A percentile compares a stretch with the other conserved stretches of the same genome.
These are phyloP conservation scores for Nymphalis polychloros DNA, from an alignment of 2,888 invertebrate species.

Conservation along the genomic window DNA sequence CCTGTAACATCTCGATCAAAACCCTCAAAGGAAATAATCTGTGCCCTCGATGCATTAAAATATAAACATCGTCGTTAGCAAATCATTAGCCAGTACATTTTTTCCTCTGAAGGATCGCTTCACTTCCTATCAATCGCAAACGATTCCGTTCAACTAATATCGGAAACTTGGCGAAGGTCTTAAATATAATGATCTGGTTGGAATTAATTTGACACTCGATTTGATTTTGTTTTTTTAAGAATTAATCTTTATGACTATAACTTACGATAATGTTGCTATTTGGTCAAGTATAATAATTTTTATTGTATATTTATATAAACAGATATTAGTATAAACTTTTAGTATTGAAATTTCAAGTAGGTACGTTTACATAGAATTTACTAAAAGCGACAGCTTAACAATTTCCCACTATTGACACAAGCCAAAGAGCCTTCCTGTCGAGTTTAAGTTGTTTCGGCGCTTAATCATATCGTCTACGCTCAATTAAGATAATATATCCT, in stretches of 20 bases:
- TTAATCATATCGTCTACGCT: too few species aligned
- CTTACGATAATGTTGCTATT: too few species aligned
- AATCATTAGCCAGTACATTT: slow-evolving; percentile 77
- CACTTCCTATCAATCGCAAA: slow-evolving; percentile 67
- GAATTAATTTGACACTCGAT: neutral
- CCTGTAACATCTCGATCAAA: slow-evolving; percentile 53
- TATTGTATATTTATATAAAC: too few species aligned
- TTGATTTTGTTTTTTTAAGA: neutral
- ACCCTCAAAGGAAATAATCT: slow-evolving; percentile 80
- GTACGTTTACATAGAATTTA: too few species aligned
- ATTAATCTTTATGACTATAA: neutral
- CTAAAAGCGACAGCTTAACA: too few species aligned
- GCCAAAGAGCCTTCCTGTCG: too few species aligned
- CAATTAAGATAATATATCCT: too few species aligned
- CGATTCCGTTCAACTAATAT: slow-evolving; percentile 34
- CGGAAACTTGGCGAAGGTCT: slow-evolving; percentile 10
- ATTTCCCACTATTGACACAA: too few species aligned
- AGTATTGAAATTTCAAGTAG: too few species aligned
- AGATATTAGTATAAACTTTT: too few species aligned
- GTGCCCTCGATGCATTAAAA: slow-evolving; percentile 71
- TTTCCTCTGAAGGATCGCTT: slow-evolving; percentile 61
- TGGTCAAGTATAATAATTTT: too few species aligned
- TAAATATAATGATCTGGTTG: slow-evolving; percentile 27
- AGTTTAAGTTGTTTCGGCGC: too few species aligned
- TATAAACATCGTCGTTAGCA: slow-evolving; percentile 79